Base-by-base conservation (phyloP, 2,113 vertebrate species). In the Pelodiscus sinensis region DNA sequence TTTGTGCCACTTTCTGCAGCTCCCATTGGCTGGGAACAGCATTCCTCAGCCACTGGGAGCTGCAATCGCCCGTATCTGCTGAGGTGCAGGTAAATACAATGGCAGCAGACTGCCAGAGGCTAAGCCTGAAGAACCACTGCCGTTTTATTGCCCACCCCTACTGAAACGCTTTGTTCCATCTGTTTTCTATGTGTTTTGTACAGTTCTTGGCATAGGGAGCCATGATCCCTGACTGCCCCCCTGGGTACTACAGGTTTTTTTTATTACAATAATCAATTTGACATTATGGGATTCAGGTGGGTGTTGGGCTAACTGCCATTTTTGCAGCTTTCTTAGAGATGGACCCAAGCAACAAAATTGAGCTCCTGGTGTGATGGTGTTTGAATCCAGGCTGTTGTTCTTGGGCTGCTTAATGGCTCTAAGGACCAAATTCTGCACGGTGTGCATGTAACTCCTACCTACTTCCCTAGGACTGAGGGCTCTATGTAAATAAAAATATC, bases 251-350 rank as follows among this genome's bases (percentile, higher is more conserved):
- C 85, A 2, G 54, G 44, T 5, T 44, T 44, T 44, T 44, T 44
- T 44, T 44, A 44, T 44, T 44, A 44, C 44, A 44, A 44, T 79
- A 78, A 54, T 29, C 1, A 0, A 1, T 1, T 55, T 90, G 9
- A 22, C 7, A n/a, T 56, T 38, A 0, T 2, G 44, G 51, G 22
- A 44, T 50, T 3, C 90, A 81, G 78, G 5, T 0, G 0, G 56
- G 55, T 13, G 1, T 0, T 1, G 0, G 3, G 6, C n/a, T 13
- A 60, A 15, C 4, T n/a, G 2, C 1, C 0, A 22, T 0, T 62
- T 75, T 75, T 55, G 52, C 1, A 6, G 24, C 24, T 29, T 44
- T 44, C 44, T 44, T 11, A 55, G 29, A 57, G 19, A 27, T 35
- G 44, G 11, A 54, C 24, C 29, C 1, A 0, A 2, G 9, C 62